These are phyloP conservation scores for Chaetorhynchus papuensis DNA, from an alignment of 2,113 vertebrate genomes.

Conservation along the genomic window DNA sequence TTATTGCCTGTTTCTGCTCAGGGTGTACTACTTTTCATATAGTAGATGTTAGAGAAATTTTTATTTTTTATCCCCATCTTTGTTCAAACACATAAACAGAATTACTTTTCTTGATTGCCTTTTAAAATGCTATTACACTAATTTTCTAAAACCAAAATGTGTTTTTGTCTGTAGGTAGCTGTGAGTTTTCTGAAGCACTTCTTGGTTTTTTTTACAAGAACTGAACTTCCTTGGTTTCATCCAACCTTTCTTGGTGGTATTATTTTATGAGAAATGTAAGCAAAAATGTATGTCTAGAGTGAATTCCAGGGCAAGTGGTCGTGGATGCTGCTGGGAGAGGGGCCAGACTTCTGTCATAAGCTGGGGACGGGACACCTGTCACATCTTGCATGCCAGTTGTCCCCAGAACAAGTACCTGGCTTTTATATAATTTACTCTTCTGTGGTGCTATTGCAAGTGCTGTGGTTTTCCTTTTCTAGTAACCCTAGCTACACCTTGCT, in stretches of 20 bases:
- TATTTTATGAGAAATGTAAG: neutral
- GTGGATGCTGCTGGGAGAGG: neutral
- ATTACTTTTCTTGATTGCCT: neutral
- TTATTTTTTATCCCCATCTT: neutral
- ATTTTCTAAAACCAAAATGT: neutral
- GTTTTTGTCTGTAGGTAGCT: neutral
- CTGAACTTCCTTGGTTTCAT: neutral
- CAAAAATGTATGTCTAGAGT: neutral
- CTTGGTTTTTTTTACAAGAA: neutral
- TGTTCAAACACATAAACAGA: neutral
- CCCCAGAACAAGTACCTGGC: neutral
- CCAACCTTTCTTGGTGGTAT: neutral
- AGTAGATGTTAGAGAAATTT: neutral
- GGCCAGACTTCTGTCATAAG: neutral
- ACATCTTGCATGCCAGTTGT: neutral
- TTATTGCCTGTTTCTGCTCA: neutral
- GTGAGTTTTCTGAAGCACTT: neutral
- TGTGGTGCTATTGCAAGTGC: neutral
- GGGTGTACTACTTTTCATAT: neutral
- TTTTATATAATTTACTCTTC: neutral
- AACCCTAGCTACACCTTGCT: neutral
- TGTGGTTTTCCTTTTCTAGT: neutral
- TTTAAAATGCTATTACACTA: neutral
- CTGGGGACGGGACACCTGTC: fast-evolving
- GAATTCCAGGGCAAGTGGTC: neutral